phyloP scores from a whole-genome alignment of 2,113 vertebrate genomes.

The Castor canadensis region DNA sequence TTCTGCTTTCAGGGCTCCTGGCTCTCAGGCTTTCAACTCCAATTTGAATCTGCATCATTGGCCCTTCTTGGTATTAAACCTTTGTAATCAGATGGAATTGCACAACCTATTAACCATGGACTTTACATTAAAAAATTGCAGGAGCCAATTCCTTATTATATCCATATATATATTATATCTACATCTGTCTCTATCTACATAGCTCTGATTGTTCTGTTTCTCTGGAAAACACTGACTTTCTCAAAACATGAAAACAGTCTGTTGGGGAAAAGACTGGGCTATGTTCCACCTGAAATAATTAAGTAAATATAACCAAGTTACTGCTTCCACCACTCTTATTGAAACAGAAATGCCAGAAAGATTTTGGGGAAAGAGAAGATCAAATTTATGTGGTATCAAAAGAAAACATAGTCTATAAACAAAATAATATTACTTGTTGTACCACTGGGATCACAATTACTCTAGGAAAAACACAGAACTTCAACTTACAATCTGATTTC shows the following conservation, averaged over 20 bases:
- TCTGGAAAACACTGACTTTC: not conserved
- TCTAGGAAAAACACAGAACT: not conserved
- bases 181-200: not conserved
- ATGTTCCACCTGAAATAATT: not conserved
- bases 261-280: not conserved
- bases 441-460: not conserved
- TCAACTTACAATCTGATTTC: not conserved
- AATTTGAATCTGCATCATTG: not conserved
- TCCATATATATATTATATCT: no score
- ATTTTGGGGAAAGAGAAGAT: not conserved
- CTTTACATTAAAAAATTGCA: not conserved
- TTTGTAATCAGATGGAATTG: not conserved
- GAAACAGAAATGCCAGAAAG: not conserved
- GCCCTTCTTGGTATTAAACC: not conserved
- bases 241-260: not conserved
- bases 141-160: not conserved
- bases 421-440: not conserved
- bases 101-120: no score
- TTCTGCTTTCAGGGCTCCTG: not conserved
- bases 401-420: not conserved
- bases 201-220: not conserved
- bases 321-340: not conserved
- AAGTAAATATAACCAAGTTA: not conserved
- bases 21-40: not conserved
- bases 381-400: not conserved